Base-by-base conservation (phyloP, 2,113 vertebrate genomes). In the Lethenteron reissneri region DNA sequence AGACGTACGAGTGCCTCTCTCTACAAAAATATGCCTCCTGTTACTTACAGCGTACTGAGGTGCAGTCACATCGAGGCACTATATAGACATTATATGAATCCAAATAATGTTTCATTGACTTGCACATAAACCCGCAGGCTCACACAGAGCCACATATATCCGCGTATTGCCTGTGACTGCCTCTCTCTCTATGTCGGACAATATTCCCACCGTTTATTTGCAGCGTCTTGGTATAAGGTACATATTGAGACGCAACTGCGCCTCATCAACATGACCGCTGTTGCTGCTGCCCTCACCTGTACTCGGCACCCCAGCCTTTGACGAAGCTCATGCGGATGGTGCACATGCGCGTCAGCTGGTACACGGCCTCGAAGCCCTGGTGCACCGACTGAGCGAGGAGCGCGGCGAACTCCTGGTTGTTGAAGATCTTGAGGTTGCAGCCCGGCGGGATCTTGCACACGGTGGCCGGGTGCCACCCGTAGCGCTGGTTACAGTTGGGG, bases 241-340 rank as follows among this genome's bases (percentile, higher is more conserved):
- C 41, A 41, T 41, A 6, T 41, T 41, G 41, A 41, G 41, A 41
- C 41, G 41, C 41, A 41, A 41, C 41, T 41, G 41, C 41, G 41
- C 41, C 41, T 41, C 41, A 41, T 6, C 41, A 41, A 41, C 41
- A 41, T 5, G 41, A 41, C 41, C 41, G 41, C 41, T 41, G 41
- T 41, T 41, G 41, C 6, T 7, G 41, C 41, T 41, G 56, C 21
- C 73, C 81, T 75, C 10, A 87, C 83, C 83, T 86, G 83, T 99
- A 99, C 73, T 99, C 94, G 0, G 92, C 92, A 71, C 94, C 94
- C 92, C 91, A 96, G 76, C 94, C 94, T 75, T 99, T 97, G 75
- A 99, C 94, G 2, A 99, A 99, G 82, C 92, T 97, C 92, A 97
- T 97, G 5, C 92, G 87, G 72, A 99, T 99, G 19, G 94, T 99